Evolutionary conservation across 1,140 invertebrate genomes (phyloP).

Genomic region (Magallana ariakensis): DNA sequence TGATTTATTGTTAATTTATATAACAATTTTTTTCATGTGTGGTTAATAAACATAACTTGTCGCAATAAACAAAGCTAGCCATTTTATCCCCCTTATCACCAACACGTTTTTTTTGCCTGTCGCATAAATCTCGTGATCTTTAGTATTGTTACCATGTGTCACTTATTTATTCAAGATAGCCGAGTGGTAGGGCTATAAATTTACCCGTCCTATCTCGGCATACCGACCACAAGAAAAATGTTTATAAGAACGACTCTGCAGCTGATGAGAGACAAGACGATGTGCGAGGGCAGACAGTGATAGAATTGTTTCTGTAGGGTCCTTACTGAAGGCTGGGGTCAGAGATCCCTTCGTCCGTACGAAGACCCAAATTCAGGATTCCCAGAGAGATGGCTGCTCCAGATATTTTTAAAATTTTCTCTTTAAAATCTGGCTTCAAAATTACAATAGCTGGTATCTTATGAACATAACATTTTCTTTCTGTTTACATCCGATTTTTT

Average conservation of each 20-base stretch:
- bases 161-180: constrained; percentile 38
- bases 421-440: too few species aligned
- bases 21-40: background rate
- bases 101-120: constrained; percentile 23
- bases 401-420: too few species aligned
- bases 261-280: constrained; percentile 12
- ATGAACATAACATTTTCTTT: too few species aligned
- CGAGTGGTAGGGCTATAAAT: constrained; percentile 23
- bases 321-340: background rate
- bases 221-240: constrained; percentile 36
- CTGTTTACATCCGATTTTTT: too few species aligned
- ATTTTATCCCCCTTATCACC: constrained; percentile 28
- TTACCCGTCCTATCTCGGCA: constrained; percentile 32
- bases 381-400: too few species aligned
- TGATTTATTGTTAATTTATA: constrained; percentile 21
- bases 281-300: constrained; percentile 8
- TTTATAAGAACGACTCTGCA: constrained; percentile 36
- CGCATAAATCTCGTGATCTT: constrained; percentile 33
- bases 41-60: constrained; percentile 10
- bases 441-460: too few species aligned
- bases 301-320: constrained; percentile 18
- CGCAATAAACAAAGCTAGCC: constrained; percentile 27
- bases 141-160: constrained; percentile 38
- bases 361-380: background rate
- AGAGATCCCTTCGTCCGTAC: background rate